These are phyloP conservation scores for Amyelois transitella DNA, from an alignment of 1,140 invertebrate species.

Conservation along the genomic window DNA sequence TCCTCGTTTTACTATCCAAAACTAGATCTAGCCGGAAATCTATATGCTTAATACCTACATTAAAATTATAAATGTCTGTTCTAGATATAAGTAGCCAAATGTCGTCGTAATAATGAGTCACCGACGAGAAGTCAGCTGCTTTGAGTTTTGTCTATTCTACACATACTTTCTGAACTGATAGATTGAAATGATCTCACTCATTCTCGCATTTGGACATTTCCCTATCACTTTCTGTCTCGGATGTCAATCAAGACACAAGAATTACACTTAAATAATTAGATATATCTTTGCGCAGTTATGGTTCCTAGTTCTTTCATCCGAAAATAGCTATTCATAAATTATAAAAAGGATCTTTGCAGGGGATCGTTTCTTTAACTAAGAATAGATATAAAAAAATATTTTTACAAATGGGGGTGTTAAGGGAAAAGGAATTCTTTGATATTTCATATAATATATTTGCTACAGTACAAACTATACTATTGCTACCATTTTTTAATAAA, in stretches of 20 bases:
- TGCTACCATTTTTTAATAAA: neutral
- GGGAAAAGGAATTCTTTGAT: too few relatives aligned
- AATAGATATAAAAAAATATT: too few relatives aligned
- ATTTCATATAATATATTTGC: too few relatives aligned
- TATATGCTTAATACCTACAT: constrained; percentile 1
- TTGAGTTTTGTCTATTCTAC: constrained; percentile 12
- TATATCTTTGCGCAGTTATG: too few relatives aligned
- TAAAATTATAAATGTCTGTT: constrained; percentile 17
- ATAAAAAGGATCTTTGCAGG: too few relatives aligned
- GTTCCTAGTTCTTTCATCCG: too few relatives aligned
- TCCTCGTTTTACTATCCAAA: neutral
- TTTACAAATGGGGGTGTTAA: too few relatives aligned
- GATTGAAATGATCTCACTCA: constrained; percentile 44
- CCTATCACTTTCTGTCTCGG: constrained; percentile 37
- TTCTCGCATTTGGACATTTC: constrained; percentile 24
- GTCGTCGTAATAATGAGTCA: constrained; percentile 48
- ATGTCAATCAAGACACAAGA: constrained; percentile 34
- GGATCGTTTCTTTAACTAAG: too few relatives aligned
- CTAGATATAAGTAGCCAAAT: constrained; percentile 43
- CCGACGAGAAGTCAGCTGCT: constrained; percentile 40
- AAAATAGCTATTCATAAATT: too few relatives aligned
- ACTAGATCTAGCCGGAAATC: neutral
- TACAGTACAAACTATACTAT: neutral
- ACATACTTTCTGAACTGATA: constrained; percentile 28
- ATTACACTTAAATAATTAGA: constrained; percentile 52